These are phyloP conservation scores for Panthera leo DNA, from an alignment of 2,113 vertebrate species.

Conservation along the genomic window DNA sequence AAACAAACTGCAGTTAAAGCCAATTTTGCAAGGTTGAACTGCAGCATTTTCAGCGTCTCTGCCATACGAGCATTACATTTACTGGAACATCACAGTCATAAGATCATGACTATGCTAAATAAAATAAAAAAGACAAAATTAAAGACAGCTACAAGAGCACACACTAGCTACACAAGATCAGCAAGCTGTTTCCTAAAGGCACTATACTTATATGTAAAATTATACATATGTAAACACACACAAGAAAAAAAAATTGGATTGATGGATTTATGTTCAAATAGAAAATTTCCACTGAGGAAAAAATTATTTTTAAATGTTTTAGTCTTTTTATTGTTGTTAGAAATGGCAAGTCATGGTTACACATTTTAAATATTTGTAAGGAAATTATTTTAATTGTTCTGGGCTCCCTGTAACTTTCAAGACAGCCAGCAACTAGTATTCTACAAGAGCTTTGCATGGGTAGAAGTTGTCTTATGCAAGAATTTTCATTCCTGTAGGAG, in stretches of 20 bases:
- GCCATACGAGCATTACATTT: constrained; percentile 88
- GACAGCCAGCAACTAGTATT: constrained; percentile 86
- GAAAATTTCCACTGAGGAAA: constrained; percentile 80
- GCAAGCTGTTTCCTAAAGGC: constrained; percentile 89
- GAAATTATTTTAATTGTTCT: constrained; percentile 82
- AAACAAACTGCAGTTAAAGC: constrained; percentile 90
- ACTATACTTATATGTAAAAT: constrained; percentile 83
- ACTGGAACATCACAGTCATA: constrained; percentile 87
- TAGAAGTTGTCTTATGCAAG: constrained; percentile 82
- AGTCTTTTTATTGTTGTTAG: constrained; percentile 89
- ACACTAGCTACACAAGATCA: constrained; percentile 91
- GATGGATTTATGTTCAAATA: constrained; percentile 82
- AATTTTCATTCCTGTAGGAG: constrained; percentile 80
- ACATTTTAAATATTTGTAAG: constrained; percentile 85
- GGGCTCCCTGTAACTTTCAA: constrained; percentile 82
- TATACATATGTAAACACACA: constrained; percentile 82
- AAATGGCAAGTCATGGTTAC: constrained; percentile 85
- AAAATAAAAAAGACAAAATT: constrained; percentile 88
- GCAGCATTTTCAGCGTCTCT: constrained; percentile 88
- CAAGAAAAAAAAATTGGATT: constrained; percentile 78
- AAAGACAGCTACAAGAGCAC: constrained; percentile 91
- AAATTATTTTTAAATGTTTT: constrained; percentile 84
- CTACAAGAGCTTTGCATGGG: constrained; percentile 86
- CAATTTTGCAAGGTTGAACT: constrained; percentile 88
- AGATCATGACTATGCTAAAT: constrained; percentile 88